phyloP scores from a whole-genome alignment of 1,140 invertebrate species.

The Drosophila kanapiae region DNA sequence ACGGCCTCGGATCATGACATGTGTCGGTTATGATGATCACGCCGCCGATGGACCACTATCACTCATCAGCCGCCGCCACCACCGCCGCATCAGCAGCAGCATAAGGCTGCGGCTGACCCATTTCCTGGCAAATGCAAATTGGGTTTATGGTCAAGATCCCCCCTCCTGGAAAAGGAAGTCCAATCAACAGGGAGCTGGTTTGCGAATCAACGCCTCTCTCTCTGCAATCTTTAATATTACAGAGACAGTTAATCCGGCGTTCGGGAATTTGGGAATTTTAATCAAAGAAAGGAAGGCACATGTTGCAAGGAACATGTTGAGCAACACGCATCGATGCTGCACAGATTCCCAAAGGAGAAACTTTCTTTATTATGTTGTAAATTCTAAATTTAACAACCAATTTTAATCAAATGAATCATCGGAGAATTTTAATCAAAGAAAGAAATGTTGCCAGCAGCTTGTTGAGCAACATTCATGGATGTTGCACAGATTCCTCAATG shows the following conservation, averaged over 20 bases:
- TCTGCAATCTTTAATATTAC: conserved; percentile 7
- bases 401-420: too few relatives aligned
- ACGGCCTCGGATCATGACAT: conserved; percentile 54
- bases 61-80: conserved; percentile 11
- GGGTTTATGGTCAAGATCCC: conserved; percentile 3
- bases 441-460: neutral
- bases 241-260: neutral
- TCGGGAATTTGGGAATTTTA: neutral
- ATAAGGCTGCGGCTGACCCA: conserved; percentile 19
- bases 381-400: too few relatives aligned
- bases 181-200: conserved; percentile 26
- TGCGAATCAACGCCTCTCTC: conserved; percentile 11
- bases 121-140: conserved; percentile 25
- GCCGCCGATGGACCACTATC: conserved; percentile 26
- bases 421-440: neutral
- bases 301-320: neutral
- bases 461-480: neutral
- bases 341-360: too few relatives aligned
- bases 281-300: neutral
- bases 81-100: neutral
- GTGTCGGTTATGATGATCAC: conserved; percentile 45
- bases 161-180: conserved; percentile 2
- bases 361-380: too few relatives aligned
- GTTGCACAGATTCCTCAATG: too few relatives aligned
- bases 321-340: neutral